phyloP scores from a whole-genome alignment of 2,797 vertebrate species.

The Oreochromis mossambicus region DNA sequence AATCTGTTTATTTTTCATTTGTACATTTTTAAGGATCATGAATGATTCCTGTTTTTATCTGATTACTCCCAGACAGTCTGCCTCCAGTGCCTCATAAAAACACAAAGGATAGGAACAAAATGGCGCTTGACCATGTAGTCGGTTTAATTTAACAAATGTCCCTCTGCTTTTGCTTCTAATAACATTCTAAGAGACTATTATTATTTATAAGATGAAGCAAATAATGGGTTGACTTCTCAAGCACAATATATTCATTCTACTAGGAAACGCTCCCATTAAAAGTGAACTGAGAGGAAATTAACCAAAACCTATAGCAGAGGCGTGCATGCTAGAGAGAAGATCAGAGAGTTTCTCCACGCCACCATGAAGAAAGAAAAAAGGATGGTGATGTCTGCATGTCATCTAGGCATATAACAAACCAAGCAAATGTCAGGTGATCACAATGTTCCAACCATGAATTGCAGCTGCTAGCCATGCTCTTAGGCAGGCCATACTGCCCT shows the following conservation, averaged over 20 bases:
- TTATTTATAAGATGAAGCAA: slow-evolving; percentile 33
- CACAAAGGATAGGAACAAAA: slow-evolving; percentile 56
- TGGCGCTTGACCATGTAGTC: slow-evolving; percentile 47
- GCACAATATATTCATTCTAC: slow-evolving; percentile 30
- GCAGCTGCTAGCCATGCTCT: slow-evolving; percentile 53
- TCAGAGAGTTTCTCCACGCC: slow-evolving; percentile 56
- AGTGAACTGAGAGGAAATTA: slow-evolving; percentile 40
- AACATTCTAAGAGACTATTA: not conserved
- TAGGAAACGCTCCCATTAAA: slow-evolving; percentile 50
- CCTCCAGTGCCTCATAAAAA: slow-evolving; percentile 69
- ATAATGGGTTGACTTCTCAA: slow-evolving; percentile 29
- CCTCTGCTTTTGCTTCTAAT: slow-evolving; percentile 40
- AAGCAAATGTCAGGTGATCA: slow-evolving; percentile 59
- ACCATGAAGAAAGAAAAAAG: slow-evolving; percentile 51
- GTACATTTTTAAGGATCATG: slow-evolving; percentile 72
- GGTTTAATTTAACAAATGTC: slow-evolving; percentile 65
- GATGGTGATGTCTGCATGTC: slow-evolving; percentile 44
- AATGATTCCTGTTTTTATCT: slow-evolving; percentile 76
- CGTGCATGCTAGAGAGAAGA: slow-evolving; percentile 38
- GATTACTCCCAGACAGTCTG: slow-evolving; percentile 79
- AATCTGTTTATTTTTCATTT: slow-evolving; percentile 74
- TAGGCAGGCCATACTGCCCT: slow-evolving; percentile 78
- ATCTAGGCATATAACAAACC: slow-evolving; percentile 56
- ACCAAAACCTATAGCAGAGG: slow-evolving; percentile 31
- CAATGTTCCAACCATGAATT: slow-evolving; percentile 50